Evolutionary conservation across 2,113 vertebrate species (phyloP), one percentile per base, ranked within the genome.

Genomic region (Oxyruncus cristatus): DNA sequence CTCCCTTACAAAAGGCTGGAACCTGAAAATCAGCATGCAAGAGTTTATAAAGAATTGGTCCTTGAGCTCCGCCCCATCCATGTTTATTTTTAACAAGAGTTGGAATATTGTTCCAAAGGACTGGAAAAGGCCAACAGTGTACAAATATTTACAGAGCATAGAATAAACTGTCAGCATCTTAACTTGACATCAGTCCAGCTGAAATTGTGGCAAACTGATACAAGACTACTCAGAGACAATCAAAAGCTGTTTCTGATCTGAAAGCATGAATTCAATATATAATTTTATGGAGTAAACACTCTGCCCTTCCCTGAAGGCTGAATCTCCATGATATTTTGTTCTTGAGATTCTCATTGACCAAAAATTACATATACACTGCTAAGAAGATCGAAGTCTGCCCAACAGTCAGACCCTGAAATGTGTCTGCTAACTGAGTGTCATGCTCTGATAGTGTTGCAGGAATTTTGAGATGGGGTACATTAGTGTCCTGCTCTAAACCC

Each of bases 21-120:
- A 94, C 75, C 71, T 93, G 90, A n/a, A 79, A 73, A 62, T 39
- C 78, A 66, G 32, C 70, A 63, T 47, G 28, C 9, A 14, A 65
- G 44, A 37, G 67, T 52, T 84, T n/a, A 41, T 59, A 56, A 95
- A 90, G 79, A 59, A 71, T 47, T 30, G 59, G 61, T 63, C 63
- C 53, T 47, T 16, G 33, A 71, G 88, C 93, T 94, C 93, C 28
- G 0, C 90, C 92, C 75, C 30, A 1, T 32, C 63, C 8, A 23
- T 96, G 92, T 96, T 96, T 95, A 94, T 96, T 96, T 96, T 96
- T 74, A 95, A 96, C 95, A 77, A 96, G 94, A 93, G 88, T 59
- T 96, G 82, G 92, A 93, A 90, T 93, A 93, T 88, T 94, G 75
- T 79, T 96, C 93, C 88, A 93, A 97, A 90, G 82, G 75, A 94